phyloP scores from a whole-genome alignment of 2,888 invertebrate genomes.

The Clitarchus hookeri region DNA sequence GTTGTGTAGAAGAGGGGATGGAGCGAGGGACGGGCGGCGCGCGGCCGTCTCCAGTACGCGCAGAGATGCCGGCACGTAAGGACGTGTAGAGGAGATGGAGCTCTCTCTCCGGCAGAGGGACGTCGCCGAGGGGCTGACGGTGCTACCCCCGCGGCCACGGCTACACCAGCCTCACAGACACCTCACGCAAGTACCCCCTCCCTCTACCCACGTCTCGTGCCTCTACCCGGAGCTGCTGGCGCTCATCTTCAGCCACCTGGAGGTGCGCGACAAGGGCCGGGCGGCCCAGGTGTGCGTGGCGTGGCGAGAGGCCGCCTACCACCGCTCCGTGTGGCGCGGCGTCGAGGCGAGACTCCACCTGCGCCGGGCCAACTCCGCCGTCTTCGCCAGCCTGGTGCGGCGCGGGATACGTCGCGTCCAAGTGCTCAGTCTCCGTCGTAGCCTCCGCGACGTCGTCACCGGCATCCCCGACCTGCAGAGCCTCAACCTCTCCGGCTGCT shows the following conservation, averaged over 20 bases:
- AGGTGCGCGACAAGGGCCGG: constrained; percentile 85
- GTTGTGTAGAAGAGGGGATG: neutral
- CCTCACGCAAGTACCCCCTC: constrained; percentile 51
- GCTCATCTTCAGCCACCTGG: constrained; percentile 87
- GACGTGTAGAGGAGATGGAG: constrained; percentile 55
- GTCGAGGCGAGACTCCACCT: constrained; percentile 91
- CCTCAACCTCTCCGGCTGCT: constrained; percentile 90
- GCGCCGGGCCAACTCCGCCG: constrained; percentile 77
- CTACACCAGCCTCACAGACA: constrained; percentile 54
- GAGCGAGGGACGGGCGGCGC: constrained; percentile 31
- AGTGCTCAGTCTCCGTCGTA: constrained; percentile 81
- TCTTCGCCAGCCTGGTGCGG: constrained; percentile 83
- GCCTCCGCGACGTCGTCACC: constrained; percentile 82
- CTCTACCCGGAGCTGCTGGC: constrained; percentile 92
- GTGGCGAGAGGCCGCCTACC: constrained; percentile 92
- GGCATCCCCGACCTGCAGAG: constrained; percentile 86
- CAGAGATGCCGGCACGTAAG: constrained; percentile 52
- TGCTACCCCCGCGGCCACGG: constrained; percentile 62
- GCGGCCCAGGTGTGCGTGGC: constrained; percentile 87
- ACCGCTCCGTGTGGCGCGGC: constrained; percentile 91
- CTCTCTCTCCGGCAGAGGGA: constrained; percentile 65
- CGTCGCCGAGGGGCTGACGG: neutral
- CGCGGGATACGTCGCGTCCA: constrained; percentile 89
- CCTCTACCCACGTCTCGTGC: constrained; percentile 77
- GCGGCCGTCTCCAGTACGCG: constrained; percentile 48